Evolutionary conservation across 2,113 vertebrate species (phyloP).

Genomic region (Meles meles): DNA sequence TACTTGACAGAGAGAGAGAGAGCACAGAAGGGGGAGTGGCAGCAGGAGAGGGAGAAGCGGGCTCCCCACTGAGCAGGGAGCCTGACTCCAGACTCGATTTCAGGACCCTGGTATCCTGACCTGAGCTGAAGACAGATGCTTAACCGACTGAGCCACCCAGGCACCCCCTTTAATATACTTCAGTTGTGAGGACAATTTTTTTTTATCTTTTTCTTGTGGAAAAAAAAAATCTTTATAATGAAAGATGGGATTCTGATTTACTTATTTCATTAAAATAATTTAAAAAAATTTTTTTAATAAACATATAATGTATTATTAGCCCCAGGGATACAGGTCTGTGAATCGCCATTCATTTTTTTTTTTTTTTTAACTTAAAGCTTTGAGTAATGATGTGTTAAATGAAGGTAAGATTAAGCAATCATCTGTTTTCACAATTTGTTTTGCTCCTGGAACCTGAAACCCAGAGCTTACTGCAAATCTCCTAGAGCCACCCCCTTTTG

Average conservation of each 20-base stretch:
- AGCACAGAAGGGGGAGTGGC: too few relatives aligned
- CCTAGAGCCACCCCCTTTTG: background rate
- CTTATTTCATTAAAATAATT: background rate
- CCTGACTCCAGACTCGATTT: rapidly evolving
- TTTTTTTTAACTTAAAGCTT: background rate
- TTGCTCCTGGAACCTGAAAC: conserved; percentile 7
- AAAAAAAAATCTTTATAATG: background rate
- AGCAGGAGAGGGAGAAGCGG: too few relatives aligned
- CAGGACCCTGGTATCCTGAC: background rate
- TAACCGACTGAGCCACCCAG: background rate
- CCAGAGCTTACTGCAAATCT: background rate
- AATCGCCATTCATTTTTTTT: background rate
- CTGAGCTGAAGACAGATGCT: background rate
- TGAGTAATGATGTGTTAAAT: background rate
- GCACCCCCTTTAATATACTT: background rate
- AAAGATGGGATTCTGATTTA: background rate
- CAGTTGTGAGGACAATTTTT: background rate
- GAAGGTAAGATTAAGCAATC: background rate
- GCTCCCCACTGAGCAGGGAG: too few relatives aligned
- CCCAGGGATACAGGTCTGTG: too few relatives aligned
- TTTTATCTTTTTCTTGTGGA: background rate
- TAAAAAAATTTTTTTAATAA: too few relatives aligned
- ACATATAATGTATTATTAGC: too few relatives aligned
- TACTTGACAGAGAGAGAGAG: too few relatives aligned
- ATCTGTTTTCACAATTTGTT: background rate